Evolutionary conservation across 2,888 invertebrate species (phyloP), one percentile per base, ranked within the genome.

Genomic region (Atrina japonica): DNA sequence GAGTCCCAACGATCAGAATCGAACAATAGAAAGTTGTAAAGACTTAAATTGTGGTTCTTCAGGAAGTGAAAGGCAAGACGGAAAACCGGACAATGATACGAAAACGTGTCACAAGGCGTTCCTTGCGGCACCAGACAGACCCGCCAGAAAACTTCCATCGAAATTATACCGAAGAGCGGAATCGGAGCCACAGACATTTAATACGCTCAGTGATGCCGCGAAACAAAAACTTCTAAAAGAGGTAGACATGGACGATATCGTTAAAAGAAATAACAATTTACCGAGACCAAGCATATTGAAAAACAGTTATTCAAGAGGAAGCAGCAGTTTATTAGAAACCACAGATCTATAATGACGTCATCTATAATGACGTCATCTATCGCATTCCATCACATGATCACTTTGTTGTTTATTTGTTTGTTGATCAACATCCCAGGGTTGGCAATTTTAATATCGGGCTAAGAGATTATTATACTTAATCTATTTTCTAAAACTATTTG

Each of bases 161-260:
- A 61, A 61, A 47, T 23, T 61, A 11, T 61, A 61, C 30, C 41
- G 61, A 47, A 47, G 61, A 30, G 61, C 61, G 3, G 61, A 45
- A 9, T 61, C 61, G 16, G 61, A 61, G 30, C 61, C 61, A 9
- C 47, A 47, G 49, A 61, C 61, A 29, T 61, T 61, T 49, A 61
- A 49, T 29, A 30, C 29, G 21, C 29, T 61, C 18, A 61, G 47
- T 30, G 61, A 61, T 3, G 49, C 49, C 18, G 27, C 47, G 11
- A 47, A 47, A 45, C 59, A 59, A 25, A 59, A 43, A 18, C 7
- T 61, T 18, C 18, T 61, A 16, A 61, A 61, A 30, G 61, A 61
- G 18, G 61, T 30, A 21, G 47, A 47, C 6, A 23, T 61, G 35
- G 61, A 61, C n/a, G 61, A 61, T 30, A 47, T 61, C 11, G 47